Percentiles rank a stretch among this genome's conserved stretches.
Conservation (phyloP, 2,113 vertebrate genomes). For the Siphamia tubifer region DNA sequence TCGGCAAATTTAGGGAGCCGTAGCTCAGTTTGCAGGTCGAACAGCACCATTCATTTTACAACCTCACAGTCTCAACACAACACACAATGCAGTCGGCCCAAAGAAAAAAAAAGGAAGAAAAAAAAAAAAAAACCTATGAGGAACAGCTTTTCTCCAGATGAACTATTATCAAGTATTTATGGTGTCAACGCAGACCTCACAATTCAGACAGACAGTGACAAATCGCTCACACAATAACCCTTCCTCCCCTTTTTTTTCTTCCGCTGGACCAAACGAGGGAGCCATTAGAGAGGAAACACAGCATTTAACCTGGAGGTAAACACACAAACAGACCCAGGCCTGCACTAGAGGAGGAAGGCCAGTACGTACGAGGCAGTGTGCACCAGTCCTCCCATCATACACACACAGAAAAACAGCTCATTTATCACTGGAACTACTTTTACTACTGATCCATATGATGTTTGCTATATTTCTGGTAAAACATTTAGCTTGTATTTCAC, state of each 20-base stretch:
- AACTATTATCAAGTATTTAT: conserved; percentile 65
- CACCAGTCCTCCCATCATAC: too few relatives aligned
- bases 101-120: too few relatives aligned
- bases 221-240: conserved; percentile 43
- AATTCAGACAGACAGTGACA: conserved; percentile 48
- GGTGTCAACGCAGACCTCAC: conserved; percentile 46
- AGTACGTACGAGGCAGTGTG: too few relatives aligned
- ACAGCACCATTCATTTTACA: conserved; percentile 5
- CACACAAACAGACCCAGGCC: conserved; percentile 28
- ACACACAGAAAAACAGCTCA: not conserved
- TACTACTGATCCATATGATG: not conserved
- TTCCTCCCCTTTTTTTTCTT: conserved; percentile 34
- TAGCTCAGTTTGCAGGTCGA: not conserved
- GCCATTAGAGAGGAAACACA: conserved; percentile 50
- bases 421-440: too few relatives aligned
- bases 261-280: conserved; percentile 28
- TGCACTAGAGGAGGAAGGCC: not conserved
- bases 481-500: too few relatives aligned
- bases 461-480: too few relatives aligned
- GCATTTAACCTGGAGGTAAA: conserved; percentile 53
- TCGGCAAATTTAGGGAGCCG: not conserved
- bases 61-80: not conserved
- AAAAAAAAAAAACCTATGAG: not conserved
- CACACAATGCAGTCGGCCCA: too few relatives aligned
- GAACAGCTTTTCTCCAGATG: conserved; percentile 67